Percentiles rank a stretch among this genome's conserved stretches.
Evolutionary conservation across 2,113 vertebrate species (phyloP).

Genomic region (Cryptomyrus ogoouensis): DNA sequence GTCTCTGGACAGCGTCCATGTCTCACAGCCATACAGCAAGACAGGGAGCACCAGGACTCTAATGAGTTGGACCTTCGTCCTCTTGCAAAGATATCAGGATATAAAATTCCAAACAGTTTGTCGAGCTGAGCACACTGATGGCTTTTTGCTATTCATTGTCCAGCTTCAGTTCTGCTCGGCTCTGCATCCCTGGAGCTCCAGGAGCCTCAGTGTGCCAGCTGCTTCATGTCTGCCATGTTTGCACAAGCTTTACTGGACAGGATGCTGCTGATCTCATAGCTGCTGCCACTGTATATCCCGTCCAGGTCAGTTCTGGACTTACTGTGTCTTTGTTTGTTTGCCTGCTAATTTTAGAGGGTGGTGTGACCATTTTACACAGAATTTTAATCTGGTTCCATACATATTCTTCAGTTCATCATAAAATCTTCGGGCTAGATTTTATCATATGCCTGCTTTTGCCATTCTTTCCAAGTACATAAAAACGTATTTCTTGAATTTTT

Average conservation of each 20-base stretch:
- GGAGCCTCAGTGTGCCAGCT: not conserved
- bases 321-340: not conserved
- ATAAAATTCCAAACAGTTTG: not conserved
- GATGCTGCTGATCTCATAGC: slow-evolving; percentile 5
- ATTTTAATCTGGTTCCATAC: not conserved
- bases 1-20: too few species aligned
- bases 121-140: not conserved
- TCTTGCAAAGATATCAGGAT: not conserved
- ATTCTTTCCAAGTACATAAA: not conserved
- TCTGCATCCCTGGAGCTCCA: not conserved
- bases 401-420: not conserved
- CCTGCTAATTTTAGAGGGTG: not conserved
- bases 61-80: too few species aligned
- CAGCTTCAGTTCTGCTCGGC: not conserved
- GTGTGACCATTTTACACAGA: not conserved
- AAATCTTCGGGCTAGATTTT: not conserved
- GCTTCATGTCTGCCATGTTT: not conserved
- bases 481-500: not conserved
- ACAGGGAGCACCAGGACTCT: too few species aligned
- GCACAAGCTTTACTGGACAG: slow-evolving; percentile 9
- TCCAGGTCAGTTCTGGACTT: not conserved
- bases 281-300: not conserved
- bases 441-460: not conserved
- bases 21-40: too few species aligned
- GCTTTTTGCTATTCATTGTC: not conserved